Evolutionary conservation across 1,140 invertebrate genomes (phyloP).

Genomic region (Antheraea pernyi): DNA sequence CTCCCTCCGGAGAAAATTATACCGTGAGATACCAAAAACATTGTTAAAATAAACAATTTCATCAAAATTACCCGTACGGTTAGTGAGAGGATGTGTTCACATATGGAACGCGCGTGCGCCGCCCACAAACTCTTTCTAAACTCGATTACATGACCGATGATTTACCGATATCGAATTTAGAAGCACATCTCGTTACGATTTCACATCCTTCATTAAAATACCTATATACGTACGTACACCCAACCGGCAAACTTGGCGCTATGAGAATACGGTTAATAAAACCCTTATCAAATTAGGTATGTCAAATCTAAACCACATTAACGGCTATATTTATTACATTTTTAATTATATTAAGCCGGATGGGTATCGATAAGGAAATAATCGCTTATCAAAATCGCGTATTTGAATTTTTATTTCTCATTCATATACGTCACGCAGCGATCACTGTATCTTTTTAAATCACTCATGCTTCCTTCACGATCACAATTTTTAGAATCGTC

Average conservation of each 20-base stretch:
- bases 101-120: conserved; percentile 59
- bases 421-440: no score
- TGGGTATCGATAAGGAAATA: background rate
- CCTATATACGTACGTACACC: conserved; percentile 26
- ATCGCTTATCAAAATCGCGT: background rate
- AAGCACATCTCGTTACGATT: conserved; percentile 61
- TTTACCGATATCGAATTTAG: conserved; percentile 74
- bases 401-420: no score
- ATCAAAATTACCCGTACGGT: conserved; percentile 43
- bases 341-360: background rate
- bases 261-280: background rate
- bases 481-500: no score
- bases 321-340: background rate
- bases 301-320: background rate
- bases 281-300: background rate
- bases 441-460: no score
- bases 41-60: conserved; percentile 44
- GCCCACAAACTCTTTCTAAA: conserved; percentile 74
- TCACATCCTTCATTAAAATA: conserved; percentile 42
- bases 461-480: no score
- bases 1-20: conserved; percentile 54
- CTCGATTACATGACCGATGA: conserved; percentile 73
- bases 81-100: conserved; percentile 64
- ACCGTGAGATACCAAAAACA: background rate
- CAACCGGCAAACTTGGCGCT: conserved; percentile 9